Conservation (phyloP, 2,113 vertebrate genomes). For the Mesitornis unicolor region DNA sequence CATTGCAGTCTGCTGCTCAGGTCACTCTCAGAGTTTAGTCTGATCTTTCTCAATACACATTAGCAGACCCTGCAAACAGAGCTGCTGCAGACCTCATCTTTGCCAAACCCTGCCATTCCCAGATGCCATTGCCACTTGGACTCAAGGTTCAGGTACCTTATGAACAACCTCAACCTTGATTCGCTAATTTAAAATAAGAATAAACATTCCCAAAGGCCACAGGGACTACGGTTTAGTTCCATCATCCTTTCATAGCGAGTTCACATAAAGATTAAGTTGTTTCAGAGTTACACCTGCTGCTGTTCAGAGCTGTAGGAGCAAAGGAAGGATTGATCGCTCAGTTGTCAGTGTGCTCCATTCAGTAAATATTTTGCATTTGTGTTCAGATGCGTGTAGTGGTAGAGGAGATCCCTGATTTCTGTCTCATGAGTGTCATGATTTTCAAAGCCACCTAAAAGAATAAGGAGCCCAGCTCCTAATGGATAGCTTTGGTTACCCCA, state of each 20-base stretch:
- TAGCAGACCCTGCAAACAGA: neutral
- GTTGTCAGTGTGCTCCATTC: neutral
- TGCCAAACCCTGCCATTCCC: neutral
- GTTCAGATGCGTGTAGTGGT: neutral
- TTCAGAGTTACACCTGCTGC: neutral
- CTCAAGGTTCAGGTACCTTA: neutral
- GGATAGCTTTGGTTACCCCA: neutral
- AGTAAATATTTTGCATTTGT: neutral
- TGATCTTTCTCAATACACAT: fast-evolving
- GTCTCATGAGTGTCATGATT: neutral
- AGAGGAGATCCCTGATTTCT: neutral
- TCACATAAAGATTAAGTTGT: neutral
- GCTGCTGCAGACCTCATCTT: neutral
- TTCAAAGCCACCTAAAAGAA: constrained; percentile 5
- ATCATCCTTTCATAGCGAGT: neutral
- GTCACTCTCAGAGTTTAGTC: neutral
- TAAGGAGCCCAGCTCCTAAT: neutral
- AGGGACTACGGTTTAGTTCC: neutral
- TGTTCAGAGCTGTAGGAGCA: neutral
- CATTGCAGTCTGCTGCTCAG: neutral
- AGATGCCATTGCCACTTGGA: neutral
- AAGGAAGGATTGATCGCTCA: neutral
- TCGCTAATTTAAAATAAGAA: neutral
- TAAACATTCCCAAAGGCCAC: neutral
- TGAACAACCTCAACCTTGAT: neutral